phyloP scores from a whole-genome alignment of 2,888 invertebrate species.

The Rhodophaea formosa region DNA sequence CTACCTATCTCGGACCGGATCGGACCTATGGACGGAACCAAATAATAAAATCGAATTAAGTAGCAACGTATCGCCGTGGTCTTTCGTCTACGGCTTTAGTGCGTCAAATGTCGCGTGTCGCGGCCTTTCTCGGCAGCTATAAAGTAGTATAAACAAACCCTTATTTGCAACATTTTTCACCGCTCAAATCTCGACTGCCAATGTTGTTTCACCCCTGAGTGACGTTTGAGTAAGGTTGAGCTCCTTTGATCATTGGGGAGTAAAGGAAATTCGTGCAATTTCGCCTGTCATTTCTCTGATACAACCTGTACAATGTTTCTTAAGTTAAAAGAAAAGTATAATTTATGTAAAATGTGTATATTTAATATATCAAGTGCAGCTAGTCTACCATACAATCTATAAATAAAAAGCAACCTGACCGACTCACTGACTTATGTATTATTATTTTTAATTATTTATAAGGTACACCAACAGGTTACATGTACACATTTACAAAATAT shows the following conservation, averaged over 20 bases:
- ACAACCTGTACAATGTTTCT: not conserved
- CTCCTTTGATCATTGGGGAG: constrained; percentile 16
- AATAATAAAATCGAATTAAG: no score
- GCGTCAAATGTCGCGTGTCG: not conserved
- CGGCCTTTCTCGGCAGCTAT: constrained; percentile 5
- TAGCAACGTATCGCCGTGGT: not conserved
- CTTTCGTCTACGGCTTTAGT: not conserved
- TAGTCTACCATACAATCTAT: no score
- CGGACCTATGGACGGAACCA: no score
- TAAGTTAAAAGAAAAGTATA: not conserved
- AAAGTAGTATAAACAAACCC: constrained; percentile 3
- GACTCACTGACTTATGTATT: no score
- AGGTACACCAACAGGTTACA: no score
- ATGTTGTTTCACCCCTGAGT: constrained; percentile 16
- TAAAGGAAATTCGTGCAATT: constrained; percentile 11
- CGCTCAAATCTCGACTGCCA: constrained; percentile 14
- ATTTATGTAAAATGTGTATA: no score
- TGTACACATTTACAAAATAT: no score
- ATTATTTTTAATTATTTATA: no score
- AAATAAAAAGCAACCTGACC: no score
- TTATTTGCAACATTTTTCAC: constrained; percentile 15
- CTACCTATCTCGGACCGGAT: no score
- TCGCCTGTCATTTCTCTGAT: not conserved
- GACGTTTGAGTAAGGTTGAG: constrained; percentile 17
- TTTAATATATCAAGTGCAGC: no score